Base-by-base conservation (phyloP, 2,113 vertebrate species). In the Reinhardtius hippoglossoides region DNA sequence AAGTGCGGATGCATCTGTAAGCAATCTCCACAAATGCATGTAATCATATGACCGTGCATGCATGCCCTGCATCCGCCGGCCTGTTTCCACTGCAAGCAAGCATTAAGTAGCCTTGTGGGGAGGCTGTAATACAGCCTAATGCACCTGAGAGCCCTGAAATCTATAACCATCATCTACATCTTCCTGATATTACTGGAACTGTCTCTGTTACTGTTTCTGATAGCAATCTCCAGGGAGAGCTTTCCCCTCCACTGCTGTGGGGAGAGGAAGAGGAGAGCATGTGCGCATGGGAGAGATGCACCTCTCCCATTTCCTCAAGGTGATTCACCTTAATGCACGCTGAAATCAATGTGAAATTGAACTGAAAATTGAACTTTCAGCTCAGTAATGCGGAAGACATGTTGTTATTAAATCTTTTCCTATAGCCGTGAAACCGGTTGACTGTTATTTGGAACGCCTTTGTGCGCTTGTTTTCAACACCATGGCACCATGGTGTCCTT, bases 311-410 rank as follows among this genome's bases (percentile, higher is more conserved):
- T 90, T 90, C 92, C 91, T 92, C 84, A 91, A 91, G 90, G 91
- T 91, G 90, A 92, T 92, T 92, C 88, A 89, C 91, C 84, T 92
- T 90, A 92, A 92, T 91, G 92, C 87, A 88, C 81, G 89, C 80
- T 81, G 86, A 90, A 93, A 93, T 94, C 92, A 90, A 93, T 93
- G 91, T 90, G 88, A 91, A 90, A 92, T 91, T 93, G 92, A 93
- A 93, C 87, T 91, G 87, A 89, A 89, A 93, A 92, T 93, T 90
- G 91, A 91, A 91, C 91, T 92, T 91, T 87, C 81, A 82, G 90
- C 86, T 68, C 79, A 85, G 89, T 89, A 84, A 91, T 89, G 77
- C 86, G 67, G 80, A 73, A 91, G 91, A 92, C 92, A 92, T 87
- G 91, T 90, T 90, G 88, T 92, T 92, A 92, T 92, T 92, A 92